These are phyloP conservation scores for Limosa lapponica DNA, from an alignment of 2,797 vertebrate genomes.

Conservation along the genomic window DNA sequence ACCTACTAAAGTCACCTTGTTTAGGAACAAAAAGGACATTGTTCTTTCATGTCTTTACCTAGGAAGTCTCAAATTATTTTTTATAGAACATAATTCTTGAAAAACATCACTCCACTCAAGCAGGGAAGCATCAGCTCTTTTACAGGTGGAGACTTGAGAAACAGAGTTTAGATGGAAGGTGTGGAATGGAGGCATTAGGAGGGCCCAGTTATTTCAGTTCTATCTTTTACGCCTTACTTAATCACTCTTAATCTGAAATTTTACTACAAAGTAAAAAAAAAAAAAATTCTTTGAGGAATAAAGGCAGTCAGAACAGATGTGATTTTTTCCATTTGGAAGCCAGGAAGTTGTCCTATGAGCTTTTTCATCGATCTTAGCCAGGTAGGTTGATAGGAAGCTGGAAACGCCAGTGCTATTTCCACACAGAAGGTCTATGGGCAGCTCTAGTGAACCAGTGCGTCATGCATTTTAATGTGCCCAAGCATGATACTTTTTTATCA, in stretches of 20 bases:
- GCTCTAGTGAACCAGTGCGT: rapidly evolving
- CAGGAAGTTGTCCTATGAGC: neutral
- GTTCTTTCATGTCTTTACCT: neutral
- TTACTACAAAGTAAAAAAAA: neutral
- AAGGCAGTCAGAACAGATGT: neutral
- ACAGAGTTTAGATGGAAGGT: neutral
- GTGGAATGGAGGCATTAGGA: neutral
- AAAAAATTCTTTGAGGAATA: neutral
- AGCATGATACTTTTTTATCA: neutral
- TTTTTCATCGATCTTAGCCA: neutral
- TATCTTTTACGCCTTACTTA: neutral
- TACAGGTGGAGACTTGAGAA: neutral
- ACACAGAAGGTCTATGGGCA: neutral
- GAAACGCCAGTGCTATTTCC: neutral
- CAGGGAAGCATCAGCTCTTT: neutral
- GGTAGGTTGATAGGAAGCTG: neutral
- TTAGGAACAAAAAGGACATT: neutral
- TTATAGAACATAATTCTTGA: neutral
- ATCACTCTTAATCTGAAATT: neutral
- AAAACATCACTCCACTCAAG: neutral
- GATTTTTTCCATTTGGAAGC: neutral
- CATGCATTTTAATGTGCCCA: neutral
- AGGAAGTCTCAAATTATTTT: neutral
- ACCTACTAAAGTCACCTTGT: neutral
- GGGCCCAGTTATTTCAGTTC: neutral